These are phyloP conservation scores for honey bee (Apis mellifera) DNA, from an alignment of 1,140 invertebrate genomes.

Conservation along the genomic window DNA sequence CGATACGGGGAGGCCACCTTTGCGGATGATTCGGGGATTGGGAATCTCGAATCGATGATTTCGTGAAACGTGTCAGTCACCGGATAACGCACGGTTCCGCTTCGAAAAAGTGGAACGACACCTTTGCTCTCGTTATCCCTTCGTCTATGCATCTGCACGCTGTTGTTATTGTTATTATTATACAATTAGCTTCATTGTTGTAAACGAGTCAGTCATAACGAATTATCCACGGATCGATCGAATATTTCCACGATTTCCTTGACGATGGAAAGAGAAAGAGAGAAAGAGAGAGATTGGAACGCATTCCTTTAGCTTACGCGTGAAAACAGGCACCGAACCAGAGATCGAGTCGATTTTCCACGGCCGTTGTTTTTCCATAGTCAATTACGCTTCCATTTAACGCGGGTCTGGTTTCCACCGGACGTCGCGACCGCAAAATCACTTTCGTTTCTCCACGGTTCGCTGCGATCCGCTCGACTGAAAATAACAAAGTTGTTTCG, in stretches of 20 bases:
- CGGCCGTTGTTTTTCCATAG: conserved; percentile 39
- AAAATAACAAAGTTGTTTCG: conserved; percentile 18
- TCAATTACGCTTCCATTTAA: conserved; percentile 55
- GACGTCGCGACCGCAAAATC: conserved; percentile 1
- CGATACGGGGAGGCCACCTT: conserved; percentile 40
- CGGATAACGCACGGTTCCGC: background rate
- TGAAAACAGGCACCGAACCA: too few relatives aligned
- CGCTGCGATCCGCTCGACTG: conserved; percentile 6
- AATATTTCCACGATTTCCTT: background rate
- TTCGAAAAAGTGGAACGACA: background rate
- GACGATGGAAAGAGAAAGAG: too few relatives aligned
- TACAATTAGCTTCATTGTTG: background rate
- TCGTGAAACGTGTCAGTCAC: background rate
- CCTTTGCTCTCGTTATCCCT: background rate
- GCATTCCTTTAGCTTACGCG: background rate
- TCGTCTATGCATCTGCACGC: background rate
- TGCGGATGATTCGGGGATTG: conserved; percentile 40
- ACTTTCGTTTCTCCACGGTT: conserved; percentile 8
- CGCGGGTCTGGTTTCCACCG: background rate
- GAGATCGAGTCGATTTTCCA: conserved; percentile 26
- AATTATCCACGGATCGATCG: too few relatives aligned
- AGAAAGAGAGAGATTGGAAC: background rate
- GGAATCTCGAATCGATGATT: conserved; percentile 39
- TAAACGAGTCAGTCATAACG: too few relatives aligned
- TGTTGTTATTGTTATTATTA: background rate